Evolutionary conservation across 2,888 invertebrate genomes (phyloP), one percentile per base, ranked within the genome.

Genomic region (Rotaria sp.): DNA sequence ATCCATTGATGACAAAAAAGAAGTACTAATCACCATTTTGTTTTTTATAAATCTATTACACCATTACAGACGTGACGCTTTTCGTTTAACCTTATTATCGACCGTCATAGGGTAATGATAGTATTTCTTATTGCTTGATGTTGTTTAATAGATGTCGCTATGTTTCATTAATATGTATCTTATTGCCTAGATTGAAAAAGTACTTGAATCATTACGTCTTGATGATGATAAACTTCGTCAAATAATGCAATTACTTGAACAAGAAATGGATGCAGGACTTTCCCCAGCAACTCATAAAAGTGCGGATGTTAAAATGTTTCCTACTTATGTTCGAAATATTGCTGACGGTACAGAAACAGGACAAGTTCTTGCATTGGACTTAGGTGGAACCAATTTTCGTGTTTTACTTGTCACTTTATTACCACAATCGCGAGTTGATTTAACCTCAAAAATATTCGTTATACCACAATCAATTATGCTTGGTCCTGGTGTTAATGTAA

Each of bases 221-320:
- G 80, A 84, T 26, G 85, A 87, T 84, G 87, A 87, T 21, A 80
- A 59, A 21, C 74, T 87, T 13, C 59, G 80, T 41, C 85, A 85
- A 74, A 85, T 87, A 24, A 87, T 87, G 87, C 59, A 67, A 45
- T 50, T 84, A 21, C 35, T 87, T 48, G n/a, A 85, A 26, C 48
- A 85, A 45, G 87, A 85, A 67, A 87, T 87, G 87, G 55, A 87
- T n/a, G 94, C 93, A 89, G 97, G 97, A n/a, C 93, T 97, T 75
- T 93, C 93, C 57, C 95, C 94, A 91, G 94, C 94, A 67, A 94
- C 94, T 52, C 95, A 96, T 90, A 92, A 93, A 0, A 92, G 93
- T 86, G 93, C 97, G 38, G 94, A 94, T 89, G 94, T 97, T 86
- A 87, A 87, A 50, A 87, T 87, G 87, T 85, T 87, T 80, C 87